Base-by-base conservation (phyloP, 2,888 invertebrate species). In the Caenorhabditis parvicauda region DNA sequence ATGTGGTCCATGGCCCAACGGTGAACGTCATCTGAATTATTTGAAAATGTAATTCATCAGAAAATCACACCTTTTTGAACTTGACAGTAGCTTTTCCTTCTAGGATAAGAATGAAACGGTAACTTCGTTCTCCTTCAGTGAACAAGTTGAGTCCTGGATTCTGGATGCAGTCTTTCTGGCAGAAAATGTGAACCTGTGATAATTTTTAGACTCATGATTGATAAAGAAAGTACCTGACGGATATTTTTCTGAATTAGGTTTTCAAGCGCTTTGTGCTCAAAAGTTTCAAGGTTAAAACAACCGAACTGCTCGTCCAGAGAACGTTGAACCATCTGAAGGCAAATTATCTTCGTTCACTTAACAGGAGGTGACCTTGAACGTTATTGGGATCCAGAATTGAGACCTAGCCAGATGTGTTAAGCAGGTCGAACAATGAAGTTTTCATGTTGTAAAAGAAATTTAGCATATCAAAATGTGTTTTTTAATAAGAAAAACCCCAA, bases 81-180 rank as follows among this genome's bases (percentile, higher is more conserved):
- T 17, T 19, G 5, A 42, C 54, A 2, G 43, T 51, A 35, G 92
- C 92, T 17, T 60, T 42, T 70, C 83, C 94, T 82, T 95, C 94
- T 70, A 96, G 84, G 72, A 96, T 89, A 75, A 96, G 86, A 59
- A 92, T 89, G 83, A 95, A 95, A 84, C 90, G 92, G 83, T 95
- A 93, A 56, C 89, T 84, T 1, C 84, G 82, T 64, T 84, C 84
- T 2, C 85, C 86, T 78, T n/a, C 73, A 72, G 43, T 72, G 66
- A 63, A 77, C 83, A 19, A 84, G 70, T 57, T 9, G 61, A 38
- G 5, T n/a, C n/a, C 35, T 9, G 41, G 41, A 41, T 14, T 6
- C 3, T 21, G 52, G n/a, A n/a, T n/a, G 19, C 3, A 14, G 21
- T 38, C 29, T 42, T 27, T 25, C 25, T 14, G 32, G 2, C n/a